Evolutionary conservation across 2,888 invertebrate species (phyloP), one percentile per base, ranked within the genome.

Genomic region (Dendrolimus pini): DNA sequence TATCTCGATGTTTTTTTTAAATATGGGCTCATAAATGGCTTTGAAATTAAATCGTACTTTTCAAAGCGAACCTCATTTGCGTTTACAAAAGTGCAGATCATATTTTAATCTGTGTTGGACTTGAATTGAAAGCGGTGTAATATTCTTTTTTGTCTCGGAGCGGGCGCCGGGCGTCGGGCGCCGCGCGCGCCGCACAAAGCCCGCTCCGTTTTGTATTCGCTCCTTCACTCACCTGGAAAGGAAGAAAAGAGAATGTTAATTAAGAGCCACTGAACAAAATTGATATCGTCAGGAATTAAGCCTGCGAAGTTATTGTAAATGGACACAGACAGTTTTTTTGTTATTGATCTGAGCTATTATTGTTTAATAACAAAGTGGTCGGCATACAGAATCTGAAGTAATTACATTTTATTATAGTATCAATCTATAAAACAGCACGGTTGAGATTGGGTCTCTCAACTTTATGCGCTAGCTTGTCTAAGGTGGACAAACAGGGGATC

Each of bases 161-260:
- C 69, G 75, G 66, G 70, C 68, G 72, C 30, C 30, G 30, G 30
- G 30, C 30, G 30, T 30, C 69, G 61, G 65, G 67, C 62, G 67
- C 70, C 74, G 72, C 76, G 72, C 74, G 74, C 75, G 73, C 72
- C 75, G 69, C 76, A 85, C 82, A 86, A 87, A 84, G 85, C 83
- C 75, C 74, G 75, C 74, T 66, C 72, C 75, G 81, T 80, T 83
- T 83, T 83, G 82, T 85, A 80, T 85, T 86, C 82, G 75, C 73
- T 78, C 77, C 79, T 77, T 84, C 85, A 89, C 89, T 90, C 89
- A 89, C 88, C 87, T 89, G 89, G 82, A 88, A 89, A 86, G 78
- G 79, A 88, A 89, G 88, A 89, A 89, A 89, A 86, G 85, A 84
- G 86, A 87, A 87, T 84, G 86, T 90, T 90, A 90, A 90, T 90